Percentiles rank a stretch among this genome's conserved stretches.
Evolutionary conservation across 2,888 invertebrate species (phyloP).

Genomic region (Terebella lapidaria): DNA sequence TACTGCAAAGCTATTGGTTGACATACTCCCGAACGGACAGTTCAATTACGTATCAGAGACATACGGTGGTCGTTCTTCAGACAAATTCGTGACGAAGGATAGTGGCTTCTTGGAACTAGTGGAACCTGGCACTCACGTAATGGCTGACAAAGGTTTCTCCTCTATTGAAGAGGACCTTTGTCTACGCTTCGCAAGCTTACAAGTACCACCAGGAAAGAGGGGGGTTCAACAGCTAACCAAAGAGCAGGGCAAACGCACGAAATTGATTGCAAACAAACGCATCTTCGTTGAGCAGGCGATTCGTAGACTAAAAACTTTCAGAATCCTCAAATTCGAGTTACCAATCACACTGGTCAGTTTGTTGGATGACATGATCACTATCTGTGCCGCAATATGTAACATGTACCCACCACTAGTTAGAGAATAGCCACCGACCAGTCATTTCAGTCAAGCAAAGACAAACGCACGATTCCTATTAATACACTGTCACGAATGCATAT

Average conservation of each 20-base stretch:
- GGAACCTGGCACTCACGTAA: neutral
- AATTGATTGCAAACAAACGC: neutral
- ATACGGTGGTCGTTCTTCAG: neutral
- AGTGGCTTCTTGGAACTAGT: neutral
- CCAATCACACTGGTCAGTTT: neutral
- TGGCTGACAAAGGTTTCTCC: neutral
- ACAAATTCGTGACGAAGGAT: neutral
- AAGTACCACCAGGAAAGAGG: neutral
- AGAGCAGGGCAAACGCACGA: neutral
- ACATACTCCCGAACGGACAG: neutral
- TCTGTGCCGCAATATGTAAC: neutral
- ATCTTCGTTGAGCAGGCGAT: neutral
- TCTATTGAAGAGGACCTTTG: neutral
- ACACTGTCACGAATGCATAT: too few relatives aligned
- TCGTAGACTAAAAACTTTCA: neutral
- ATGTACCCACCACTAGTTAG: neutral
- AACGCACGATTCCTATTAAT: too few relatives aligned
- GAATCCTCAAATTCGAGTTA: neutral
- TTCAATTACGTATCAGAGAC: neutral
- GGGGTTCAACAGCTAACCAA: neutral
- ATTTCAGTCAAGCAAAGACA: neutral
- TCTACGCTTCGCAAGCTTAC: neutral
- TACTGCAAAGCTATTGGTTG: neutral
- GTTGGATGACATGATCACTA: neutral
- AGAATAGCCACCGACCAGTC: neutral